These are phyloP conservation scores for Anabacerthia variegaticeps DNA, from an alignment of 2,797 vertebrate genomes.

Conservation along the genomic window DNA sequence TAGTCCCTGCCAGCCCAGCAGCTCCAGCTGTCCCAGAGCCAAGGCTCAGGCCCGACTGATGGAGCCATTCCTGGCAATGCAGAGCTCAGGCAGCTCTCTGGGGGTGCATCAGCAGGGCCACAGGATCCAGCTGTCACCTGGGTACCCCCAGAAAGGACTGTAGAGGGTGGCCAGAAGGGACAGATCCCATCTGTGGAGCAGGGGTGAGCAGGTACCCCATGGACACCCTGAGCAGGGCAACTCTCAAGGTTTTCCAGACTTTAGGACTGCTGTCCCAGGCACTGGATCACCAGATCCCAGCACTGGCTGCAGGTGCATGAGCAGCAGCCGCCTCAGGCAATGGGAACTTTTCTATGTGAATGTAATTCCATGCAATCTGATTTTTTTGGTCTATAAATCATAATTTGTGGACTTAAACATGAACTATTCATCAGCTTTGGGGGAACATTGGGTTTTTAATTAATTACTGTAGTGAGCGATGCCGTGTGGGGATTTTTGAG, in stretches of 20 bases:
- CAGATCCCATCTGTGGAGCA: neutral
- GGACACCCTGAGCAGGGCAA: neutral
- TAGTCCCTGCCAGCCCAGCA: neutral
- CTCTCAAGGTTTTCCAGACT: accelerated
- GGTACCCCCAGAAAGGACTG: neutral
- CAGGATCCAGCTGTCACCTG: accelerated
- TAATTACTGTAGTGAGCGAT: neutral
- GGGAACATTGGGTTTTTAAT: accelerated
- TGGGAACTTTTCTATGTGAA: neutral
- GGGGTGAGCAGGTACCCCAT: accelerated
- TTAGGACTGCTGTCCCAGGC: accelerated
- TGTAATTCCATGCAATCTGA: neutral
- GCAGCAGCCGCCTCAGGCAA: neutral
- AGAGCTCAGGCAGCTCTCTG: neutral
- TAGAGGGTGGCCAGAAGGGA: neutral
- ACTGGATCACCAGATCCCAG: neutral
- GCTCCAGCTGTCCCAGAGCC: neutral
- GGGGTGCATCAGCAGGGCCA: accelerated
- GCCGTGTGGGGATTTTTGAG: neutral
- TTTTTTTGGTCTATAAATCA: neutral
- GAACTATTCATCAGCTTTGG: accelerated
- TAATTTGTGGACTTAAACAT: neutral
- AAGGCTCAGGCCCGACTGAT: neutral
- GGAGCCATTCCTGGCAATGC: accelerated
- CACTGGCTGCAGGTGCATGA: too few relatives aligned